Evolutionary conservation across 2,888 invertebrate genomes (phyloP), one percentile per base, ranked within the genome.

Genomic region (Oeneis ivallda): DNA sequence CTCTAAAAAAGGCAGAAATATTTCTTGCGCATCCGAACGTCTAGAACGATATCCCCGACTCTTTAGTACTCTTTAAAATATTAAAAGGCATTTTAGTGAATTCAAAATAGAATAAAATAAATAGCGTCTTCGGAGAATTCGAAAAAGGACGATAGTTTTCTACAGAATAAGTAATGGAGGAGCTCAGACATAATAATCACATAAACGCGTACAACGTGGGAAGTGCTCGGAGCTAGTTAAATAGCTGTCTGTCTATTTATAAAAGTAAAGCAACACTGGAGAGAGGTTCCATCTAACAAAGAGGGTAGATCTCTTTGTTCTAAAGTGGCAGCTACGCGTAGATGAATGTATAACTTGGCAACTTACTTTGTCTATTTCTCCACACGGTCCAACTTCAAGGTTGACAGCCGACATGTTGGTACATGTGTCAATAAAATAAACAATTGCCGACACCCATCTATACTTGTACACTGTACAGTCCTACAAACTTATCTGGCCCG

Each of bases 231-330:
- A 75, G 74, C 66, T 70, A 75, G 72, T 72, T 75, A 78, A 79
- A 78, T 75, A 75, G 81, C 52, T 11, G 52, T 81, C 52, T 11
- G 52, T 81, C 79, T 79, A 79, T 81, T 82, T 78, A 74, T 76
- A 77, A 80, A 79, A 73, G 77, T 80, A 78, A 83, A 81, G 81
- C 77, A 80, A 82, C 82, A 80, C 76, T 81, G 81, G 81, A 78
- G 80, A 87, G 86, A 87, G 86, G 85, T 89, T 89, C 87, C 87
- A 88, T 85, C 86, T 10, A 37, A 88, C 87, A 89, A 89, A 89
- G 89, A 87, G 87, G 85, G 85, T 86, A 85, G 84, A 87, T 86
- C 85, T 89, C 89, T 91, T 89, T 90, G 89, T 90, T 86, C 86
- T 86, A 86, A 88, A 89, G 89, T 89, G 89, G 86, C 84, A 77